phyloP scores from a whole-genome alignment of 2,797 vertebrate species.

The Basileuterus tristriatus region DNA sequence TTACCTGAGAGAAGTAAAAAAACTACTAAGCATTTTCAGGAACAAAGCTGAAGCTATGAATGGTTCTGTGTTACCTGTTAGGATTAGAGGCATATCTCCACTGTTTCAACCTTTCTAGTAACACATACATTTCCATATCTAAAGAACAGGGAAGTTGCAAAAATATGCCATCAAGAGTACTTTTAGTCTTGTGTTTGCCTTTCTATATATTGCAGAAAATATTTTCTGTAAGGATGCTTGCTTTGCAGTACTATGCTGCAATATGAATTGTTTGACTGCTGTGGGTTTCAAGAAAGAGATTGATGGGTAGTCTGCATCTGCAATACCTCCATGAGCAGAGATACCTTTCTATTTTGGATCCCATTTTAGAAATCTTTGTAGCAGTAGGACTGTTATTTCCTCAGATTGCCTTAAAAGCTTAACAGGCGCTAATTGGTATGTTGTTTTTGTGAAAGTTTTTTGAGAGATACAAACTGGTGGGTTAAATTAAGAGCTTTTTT shows the following conservation, averaged over 20 bases:
- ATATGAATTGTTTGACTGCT: neutral
- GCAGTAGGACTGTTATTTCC: neutral
- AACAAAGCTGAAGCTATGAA: neutral
- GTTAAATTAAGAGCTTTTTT: neutral
- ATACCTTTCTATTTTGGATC: neutral
- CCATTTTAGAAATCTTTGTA: neutral
- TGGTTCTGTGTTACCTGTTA: neutral
- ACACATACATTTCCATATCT: neutral
- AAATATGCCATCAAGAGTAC: neutral
- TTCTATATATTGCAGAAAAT: neutral
- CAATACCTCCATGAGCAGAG: neutral
- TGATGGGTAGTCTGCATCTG: neutral
- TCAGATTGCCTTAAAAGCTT: neutral
- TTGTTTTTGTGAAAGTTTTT: neutral
- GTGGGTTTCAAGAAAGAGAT: neutral
- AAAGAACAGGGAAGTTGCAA: neutral
- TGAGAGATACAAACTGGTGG: neutral
- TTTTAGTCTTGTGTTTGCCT: neutral
- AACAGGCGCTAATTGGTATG: neutral
- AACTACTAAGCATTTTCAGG: neutral
- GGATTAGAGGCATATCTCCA: neutral
- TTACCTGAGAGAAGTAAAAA: neutral
- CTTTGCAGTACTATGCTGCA: neutral
- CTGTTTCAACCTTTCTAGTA: neutral
- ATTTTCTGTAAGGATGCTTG: neutral